phyloP scores from a whole-genome alignment of 2,888 invertebrate genomes.

The Rhagonycha fulva region DNA sequence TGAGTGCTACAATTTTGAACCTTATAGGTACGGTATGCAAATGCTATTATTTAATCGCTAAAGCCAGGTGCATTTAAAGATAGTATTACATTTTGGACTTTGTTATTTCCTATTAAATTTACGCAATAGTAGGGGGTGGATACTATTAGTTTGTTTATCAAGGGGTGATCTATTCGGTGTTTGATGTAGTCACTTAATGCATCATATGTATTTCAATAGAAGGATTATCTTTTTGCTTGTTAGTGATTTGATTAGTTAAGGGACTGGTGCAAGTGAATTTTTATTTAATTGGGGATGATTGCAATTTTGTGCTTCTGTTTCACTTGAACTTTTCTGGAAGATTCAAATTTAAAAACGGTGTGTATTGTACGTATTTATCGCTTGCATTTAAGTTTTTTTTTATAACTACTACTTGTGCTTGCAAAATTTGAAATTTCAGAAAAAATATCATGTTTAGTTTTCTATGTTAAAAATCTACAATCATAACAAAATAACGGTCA shows the following conservation, averaged over 20 bases:
- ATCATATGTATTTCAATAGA: slow-evolving; percentile 16
- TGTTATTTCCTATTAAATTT: slow-evolving; percentile 34
- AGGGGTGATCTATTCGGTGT: slow-evolving; percentile 18
- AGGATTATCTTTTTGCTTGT: slow-evolving; percentile 17
- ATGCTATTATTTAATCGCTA: slow-evolving; percentile 9
- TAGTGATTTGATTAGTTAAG: slow-evolving; percentile 19
- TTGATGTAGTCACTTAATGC: slow-evolving; percentile 14
- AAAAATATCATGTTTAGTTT: too few relatives aligned
- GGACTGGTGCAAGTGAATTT: background rate
- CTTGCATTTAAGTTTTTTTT: background rate
- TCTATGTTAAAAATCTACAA: too few relatives aligned
- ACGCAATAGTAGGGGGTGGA: slow-evolving; percentile 31
- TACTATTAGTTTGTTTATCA: slow-evolving; percentile 4
- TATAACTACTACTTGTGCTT: background rate
- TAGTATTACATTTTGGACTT: slow-evolving; percentile 28
- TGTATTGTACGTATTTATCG: background rate
- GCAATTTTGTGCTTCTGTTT: background rate
- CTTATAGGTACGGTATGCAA: slow-evolving; percentile 19
- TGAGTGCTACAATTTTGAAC: slow-evolving; percentile 27
- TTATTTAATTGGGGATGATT: background rate
- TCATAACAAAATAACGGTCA: too few relatives aligned
- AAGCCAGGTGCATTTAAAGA: slow-evolving; percentile 41
- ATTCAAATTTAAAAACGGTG: background rate
- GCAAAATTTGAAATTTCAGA: too few relatives aligned
- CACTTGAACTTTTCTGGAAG: background rate